Evolutionary conservation across 2,797 vertebrate genomes (phyloP), one percentile per base, ranked within the genome.

Genomic region (Choloepus didactylus): DNA sequence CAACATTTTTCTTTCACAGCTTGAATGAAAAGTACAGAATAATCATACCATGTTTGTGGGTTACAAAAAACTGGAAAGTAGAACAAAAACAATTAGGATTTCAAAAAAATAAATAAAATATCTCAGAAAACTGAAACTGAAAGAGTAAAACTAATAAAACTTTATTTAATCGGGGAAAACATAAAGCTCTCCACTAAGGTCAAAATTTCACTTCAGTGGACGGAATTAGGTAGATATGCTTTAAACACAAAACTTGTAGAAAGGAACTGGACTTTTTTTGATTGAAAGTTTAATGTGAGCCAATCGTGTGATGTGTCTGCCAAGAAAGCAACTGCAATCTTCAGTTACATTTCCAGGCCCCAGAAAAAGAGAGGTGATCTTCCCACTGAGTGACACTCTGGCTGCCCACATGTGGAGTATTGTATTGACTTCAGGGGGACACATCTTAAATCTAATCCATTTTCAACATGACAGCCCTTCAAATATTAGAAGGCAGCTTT

Each of bases 121-220:
- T 15, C 19, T 92, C 44, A 44, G 14, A 35, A 64, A 85, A 87
- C 29, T 72, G 54, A 79, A 89, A 70, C 44, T 35, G n/a, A 75
- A 56, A 93, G 59, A 79, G 14, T 44, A 93, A 94, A 91, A 14
- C 23, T 93, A 44, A 49, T 59, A 73, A 60, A 85, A 60, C 14
- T 79, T 76, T 1, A 91, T 31, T 90, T 79, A 92, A 46, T 73
- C 51, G 44, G 46, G 18, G 80, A 9, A 92, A 95, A 75, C 44
- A 21, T 15, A 77, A 72, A 94, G 21, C 16, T 62, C 2, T 16
- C 72, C 12, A 41, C 35, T 86, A 44, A 87, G 46, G 59, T 89
- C 29, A 46, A 44, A 91, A 49, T 59, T 84, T 85, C 87, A 67
- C 27, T 84, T 91, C 80, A 18, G 11, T 66, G 38, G 54, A 77